Base-by-base conservation (phyloP, 2,888 invertebrate species). In the Tricholauxania praeusta region DNA sequence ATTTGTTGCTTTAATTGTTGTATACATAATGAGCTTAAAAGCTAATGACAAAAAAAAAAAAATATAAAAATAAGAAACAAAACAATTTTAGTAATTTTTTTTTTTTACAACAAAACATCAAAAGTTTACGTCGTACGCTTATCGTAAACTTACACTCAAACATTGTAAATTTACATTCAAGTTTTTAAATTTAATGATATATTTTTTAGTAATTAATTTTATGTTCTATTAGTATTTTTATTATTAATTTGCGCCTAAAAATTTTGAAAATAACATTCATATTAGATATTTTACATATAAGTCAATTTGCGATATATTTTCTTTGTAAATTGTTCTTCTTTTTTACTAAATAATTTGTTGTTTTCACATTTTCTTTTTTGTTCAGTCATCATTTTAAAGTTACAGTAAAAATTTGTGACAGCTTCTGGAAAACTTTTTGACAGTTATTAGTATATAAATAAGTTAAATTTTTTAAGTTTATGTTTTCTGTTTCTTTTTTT, bases 101-200 rank as follows among this genome's bases (percentile, higher is more conserved):
- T 48, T 64, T 22, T 19, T 49, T 49, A 17, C 39, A 39, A 39
- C 39, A 39, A 39, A 39, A 39, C 39, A 39, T 39, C 39, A 39
- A 39, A 39, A 39, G 7, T 39, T 10, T 39, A 39, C 39, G 10
- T 39, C 10, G 8, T 39, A 39, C 10, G 39, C 39, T 39, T 39
- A 39, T 1, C 39, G 39, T 39, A 72, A 39, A 72, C 67, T 67
- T 68, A 67, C 67, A 66, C 28, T 49, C 32, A 64, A 51, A 64
- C 22, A 65, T 51, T 49, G 65, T 65, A 53, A 65, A 32, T 39
- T 39, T 39, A 57, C 32, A 64, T 32, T 57, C 28, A 32, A 32
- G 17, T 49, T 57, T 59, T 32, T 19, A 32, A 28, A 28, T 22
- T 52, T 17, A 17, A 65, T 55, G 17, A 60, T 14, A 14, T 60